Percentiles rank a stretch among this genome's conserved stretches.
phyloP scores from a whole-genome alignment of 1,140 invertebrate species.

The Tetramorium simillimum region DNA sequence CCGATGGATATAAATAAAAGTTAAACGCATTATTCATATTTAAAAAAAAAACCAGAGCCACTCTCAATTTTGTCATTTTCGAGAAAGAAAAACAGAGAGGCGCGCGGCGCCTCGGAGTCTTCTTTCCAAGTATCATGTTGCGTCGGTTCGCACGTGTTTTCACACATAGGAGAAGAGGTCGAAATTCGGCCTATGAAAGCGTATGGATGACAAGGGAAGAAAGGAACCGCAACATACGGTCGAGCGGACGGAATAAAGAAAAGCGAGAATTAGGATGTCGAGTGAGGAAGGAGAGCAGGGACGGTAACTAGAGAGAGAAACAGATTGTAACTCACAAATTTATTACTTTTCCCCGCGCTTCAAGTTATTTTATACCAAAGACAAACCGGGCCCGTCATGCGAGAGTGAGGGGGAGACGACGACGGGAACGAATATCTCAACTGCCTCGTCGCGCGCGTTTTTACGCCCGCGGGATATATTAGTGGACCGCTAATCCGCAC shows the following conservation, averaged over 20 bases:
- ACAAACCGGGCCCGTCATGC: slow-evolving; percentile 72
- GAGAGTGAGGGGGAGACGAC: slow-evolving; percentile 49
- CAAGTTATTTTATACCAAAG: slow-evolving; percentile 80
- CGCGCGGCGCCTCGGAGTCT: background rate
- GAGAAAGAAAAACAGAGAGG: background rate
- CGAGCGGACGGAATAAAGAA: slow-evolving; percentile 58
- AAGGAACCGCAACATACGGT: slow-evolving; percentile 14
- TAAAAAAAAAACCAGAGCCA: background rate
- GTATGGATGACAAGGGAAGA: background rate
- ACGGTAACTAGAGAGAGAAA: slow-evolving; percentile 54
- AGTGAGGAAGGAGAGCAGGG: background rate
- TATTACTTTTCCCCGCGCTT: slow-evolving; percentile 78
- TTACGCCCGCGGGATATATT: slow-evolving; percentile 83
- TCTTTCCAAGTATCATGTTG: slow-evolving; percentile 43
- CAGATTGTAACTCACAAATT: slow-evolving; percentile 79
- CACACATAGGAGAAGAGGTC: slow-evolving; percentile 3
- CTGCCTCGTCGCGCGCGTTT: slow-evolving; percentile 80
- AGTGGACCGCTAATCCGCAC: slow-evolving; percentile 81
- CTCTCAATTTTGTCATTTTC: background rate
- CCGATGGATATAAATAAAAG: background rate
- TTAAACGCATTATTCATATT: background rate
- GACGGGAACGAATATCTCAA: slow-evolving; percentile 81
- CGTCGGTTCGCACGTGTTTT: slow-evolving; percentile 62
- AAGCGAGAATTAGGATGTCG: slow-evolving; percentile 13
- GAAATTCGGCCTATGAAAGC: slow-evolving; percentile 1